Evolutionary conservation across 1,140 invertebrate species (phyloP), one percentile per base, ranked within the genome.

Genomic region (Scylla paramamosain): DNA sequence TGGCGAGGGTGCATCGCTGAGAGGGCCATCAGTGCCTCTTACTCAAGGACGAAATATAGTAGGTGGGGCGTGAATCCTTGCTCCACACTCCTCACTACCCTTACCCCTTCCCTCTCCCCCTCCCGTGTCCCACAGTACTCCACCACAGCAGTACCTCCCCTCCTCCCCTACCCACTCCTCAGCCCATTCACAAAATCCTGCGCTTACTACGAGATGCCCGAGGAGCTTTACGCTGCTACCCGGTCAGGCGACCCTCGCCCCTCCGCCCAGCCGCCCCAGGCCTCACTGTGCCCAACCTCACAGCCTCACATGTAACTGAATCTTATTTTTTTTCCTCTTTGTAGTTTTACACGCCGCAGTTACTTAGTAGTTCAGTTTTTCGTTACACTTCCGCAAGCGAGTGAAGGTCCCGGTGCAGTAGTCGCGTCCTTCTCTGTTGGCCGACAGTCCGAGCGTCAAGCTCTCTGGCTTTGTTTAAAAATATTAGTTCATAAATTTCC

Each of bases 161-260:
- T 28, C 84, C 86, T 29, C 86, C 29, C 52, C 28, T 28, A 87
- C 86, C 90, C 87, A 87, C 94, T 87, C 86, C 94, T 91, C 32
- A 82, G n/a, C 83, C 94, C 94, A 95, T 95, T 95, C 94, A 95
- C 94, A 95, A 95, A 95, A 92, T 87, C 94, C 82, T n/a, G 32
- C 84, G 94, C 67, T 95, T 95, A 95, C 94, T 95, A 95, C 90
- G 94, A 95, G 29, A 16, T 91, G 90, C 90, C 94, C 90, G 14
- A 45, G 94, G 94, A 67, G n/a, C 83, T 86, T 89, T 92, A 87
- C 77, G 25, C 83, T 39, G 77, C 14, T 48, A 14, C 45, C 16
- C 28, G 28, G 52, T 16, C 82, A 91, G 39, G 48, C 59, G 14
- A 92, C 48, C 31, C 45, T 10, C 31, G 90, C 12, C 39, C 31